Base-by-base conservation (phyloP, 2,888 invertebrate genomes). In the Kuschelorhynchus macadamiae region DNA sequence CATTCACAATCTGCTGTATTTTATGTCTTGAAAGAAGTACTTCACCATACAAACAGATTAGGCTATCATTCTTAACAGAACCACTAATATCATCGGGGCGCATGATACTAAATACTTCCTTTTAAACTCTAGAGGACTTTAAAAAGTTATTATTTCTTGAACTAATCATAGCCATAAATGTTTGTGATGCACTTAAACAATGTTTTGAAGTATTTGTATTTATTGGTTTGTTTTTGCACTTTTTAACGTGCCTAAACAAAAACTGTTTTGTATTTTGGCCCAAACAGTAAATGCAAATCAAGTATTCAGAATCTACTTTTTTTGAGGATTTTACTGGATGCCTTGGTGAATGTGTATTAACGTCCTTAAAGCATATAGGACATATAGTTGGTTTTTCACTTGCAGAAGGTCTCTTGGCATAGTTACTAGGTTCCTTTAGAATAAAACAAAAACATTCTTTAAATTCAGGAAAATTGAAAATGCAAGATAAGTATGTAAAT, bases 31-130 rank as follows among this genome's bases (percentile, higher is more conserved):
- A 20, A 21, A 72, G 25, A 9, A 62, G 47, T 11, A 49, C n/a
- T 59, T 76, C 74, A n/a, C 72, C 73, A 59, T 69, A 75, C 36
- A 71, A 49, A 46, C 72, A 74, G 32, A 76, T 71, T 9, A 75
- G 39, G 3, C 72, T 66, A 62, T 76, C 74, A 41, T 47, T 69
- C 56, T 75, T 72, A 12, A 70, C 75, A 8, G 11, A 32, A 2
- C 0, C n/a, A 42, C 74, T 74, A 21, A 75, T 72, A 12, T 68
- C 41, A 57, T 75, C 75, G 9, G 74, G 46, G 11, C 71, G 60
- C 74, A 76, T 75, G 21, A 67, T 67, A n/a, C 16, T 14, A 49
- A 75, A 70, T 9, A 75, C 72, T 65, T 75, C 73, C 9, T 62
- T 52, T 46, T 65, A 71, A 9, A 73, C 41, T 7, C 74, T 53